Evolutionary conservation across 2,888 invertebrate genomes (phyloP).

Genomic region (Andrena chrysosceles): DNA sequence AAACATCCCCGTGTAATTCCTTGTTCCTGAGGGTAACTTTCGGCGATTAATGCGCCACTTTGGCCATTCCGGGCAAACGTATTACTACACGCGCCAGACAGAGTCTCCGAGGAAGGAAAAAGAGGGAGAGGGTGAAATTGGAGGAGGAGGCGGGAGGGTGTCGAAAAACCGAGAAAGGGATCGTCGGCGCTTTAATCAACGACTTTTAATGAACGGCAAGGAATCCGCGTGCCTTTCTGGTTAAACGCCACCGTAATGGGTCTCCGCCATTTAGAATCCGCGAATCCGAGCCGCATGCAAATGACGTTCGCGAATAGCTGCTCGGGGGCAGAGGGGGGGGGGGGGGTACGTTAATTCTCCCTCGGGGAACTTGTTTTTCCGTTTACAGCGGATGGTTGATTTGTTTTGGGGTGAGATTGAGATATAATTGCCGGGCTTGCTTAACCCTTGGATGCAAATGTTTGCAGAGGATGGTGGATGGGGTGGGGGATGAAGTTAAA

Average conservation of each 20-base stretch:
- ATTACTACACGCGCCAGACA: background rate
- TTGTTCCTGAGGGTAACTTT: constrained; percentile 18
- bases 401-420: background rate
- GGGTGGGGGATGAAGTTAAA: background rate
- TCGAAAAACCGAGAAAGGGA: background rate
- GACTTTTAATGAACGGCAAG: constrained; percentile 31
- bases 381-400: background rate
- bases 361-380: background rate
- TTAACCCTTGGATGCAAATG: background rate
- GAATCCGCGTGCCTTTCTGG: constrained; percentile 10
- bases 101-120: background rate
- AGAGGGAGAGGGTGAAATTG: too few species aligned
- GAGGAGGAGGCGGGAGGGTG: background rate
- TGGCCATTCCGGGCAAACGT: background rate
- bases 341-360: constrained; percentile 11
- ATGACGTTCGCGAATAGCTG: background rate
- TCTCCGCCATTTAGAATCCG: constrained; percentile 8
- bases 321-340: background rate
- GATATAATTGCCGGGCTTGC: constrained; percentile 14
- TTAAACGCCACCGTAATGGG: constrained; percentile 24
- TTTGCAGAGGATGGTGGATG: too few species aligned
- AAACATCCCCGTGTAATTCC: constrained; percentile 29
- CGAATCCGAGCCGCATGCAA: constrained; percentile 30
- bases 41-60: constrained; percentile 26
- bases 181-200: constrained; percentile 37